These are phyloP conservation scores for Pteruthius melanotis DNA, from an alignment of 2,113 vertebrate genomes.

Conservation along the genomic window DNA sequence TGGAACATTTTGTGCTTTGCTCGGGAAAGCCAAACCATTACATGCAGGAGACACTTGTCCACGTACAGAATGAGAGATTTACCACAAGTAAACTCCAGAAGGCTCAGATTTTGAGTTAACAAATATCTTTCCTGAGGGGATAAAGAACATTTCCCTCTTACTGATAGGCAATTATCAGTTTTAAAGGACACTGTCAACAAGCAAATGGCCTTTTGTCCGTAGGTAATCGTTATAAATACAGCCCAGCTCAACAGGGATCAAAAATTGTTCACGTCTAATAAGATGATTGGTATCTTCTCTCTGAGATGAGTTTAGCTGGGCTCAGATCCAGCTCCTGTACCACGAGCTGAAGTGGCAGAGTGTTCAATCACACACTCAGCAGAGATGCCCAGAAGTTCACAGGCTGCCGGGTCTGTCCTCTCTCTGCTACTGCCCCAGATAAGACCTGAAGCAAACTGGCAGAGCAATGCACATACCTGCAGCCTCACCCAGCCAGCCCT, in stretches of 20 bases:
- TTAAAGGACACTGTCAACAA: slow-evolving; percentile 23
- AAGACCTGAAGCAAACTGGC: background rate
- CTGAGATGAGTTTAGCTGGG: background rate
- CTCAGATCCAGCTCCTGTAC: background rate
- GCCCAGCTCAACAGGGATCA: background rate
- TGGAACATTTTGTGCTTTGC: slow-evolving; percentile 8
- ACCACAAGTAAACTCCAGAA: background rate
- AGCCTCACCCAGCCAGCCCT: background rate
- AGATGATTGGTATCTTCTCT: background rate
- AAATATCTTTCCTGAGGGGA: background rate
- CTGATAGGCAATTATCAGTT: background rate
- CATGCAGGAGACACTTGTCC: background rate
- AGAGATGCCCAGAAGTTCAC: background rate
- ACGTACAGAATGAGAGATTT: background rate
- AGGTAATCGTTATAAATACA: background rate
- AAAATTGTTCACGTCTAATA: background rate
- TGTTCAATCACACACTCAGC: background rate
- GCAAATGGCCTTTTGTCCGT: background rate
- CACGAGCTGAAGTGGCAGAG: background rate
- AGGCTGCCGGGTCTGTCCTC: background rate
- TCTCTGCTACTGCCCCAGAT: background rate
- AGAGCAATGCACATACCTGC: rapidly evolving
- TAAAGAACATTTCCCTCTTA: background rate
- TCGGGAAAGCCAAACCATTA: background rate
- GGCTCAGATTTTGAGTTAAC: background rate